Conservation (phyloP, 2,888 invertebrate species). For the Leuctra nigra region DNA sequence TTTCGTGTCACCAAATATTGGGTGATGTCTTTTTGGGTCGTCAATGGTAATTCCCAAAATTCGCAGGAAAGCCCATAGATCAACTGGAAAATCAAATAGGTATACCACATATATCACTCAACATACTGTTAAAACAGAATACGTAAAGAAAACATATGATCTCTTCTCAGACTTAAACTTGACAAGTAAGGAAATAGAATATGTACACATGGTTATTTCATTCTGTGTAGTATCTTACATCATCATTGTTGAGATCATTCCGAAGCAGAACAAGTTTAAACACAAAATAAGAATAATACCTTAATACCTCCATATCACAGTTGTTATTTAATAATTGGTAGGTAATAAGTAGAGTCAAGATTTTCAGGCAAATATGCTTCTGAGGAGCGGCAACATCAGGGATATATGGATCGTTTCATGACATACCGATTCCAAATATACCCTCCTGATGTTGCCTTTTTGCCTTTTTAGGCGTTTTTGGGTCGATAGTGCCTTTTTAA, state of each 20-base stretch:
- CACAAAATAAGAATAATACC: background rate
- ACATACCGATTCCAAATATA: too few relatives aligned
- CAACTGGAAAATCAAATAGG: background rate
- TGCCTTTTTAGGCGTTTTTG: too few relatives aligned
- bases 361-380: too few relatives aligned
- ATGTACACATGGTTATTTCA: background rate
- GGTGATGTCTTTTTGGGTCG: background rate
- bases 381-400: too few relatives aligned
- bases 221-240: constrained; percentile 8
- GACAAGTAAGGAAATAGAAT: constrained; percentile 7
- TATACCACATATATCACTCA: background rate
- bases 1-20: background rate
- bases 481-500: too few relatives aligned
- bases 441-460: too few relatives aligned
- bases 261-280: background rate
- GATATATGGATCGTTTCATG: too few relatives aligned
- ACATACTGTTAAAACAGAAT: background rate
- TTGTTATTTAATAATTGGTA: too few relatives aligned
- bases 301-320: too few relatives aligned
- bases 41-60: background rate
- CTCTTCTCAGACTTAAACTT: constrained; percentile 14
- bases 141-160: background rate
- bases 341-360: too few relatives aligned
- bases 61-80: background rate
- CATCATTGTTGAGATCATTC: background rate